Conservation (phyloP, 1,140 invertebrate genomes). For the Drosophila pseudoobscura region DNA sequence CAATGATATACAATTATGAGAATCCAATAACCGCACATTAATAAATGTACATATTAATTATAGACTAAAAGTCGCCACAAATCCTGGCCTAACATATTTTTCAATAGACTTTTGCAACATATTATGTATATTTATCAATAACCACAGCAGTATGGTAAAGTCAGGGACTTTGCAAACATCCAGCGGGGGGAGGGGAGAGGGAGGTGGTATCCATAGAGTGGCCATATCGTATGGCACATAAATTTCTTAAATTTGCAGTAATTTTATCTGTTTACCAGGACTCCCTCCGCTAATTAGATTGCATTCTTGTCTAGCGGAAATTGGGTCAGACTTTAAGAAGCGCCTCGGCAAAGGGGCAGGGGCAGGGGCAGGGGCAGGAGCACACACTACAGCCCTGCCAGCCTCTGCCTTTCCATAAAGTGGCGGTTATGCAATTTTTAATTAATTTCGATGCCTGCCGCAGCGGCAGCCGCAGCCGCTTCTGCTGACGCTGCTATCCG, state of each 20-base stretch:
- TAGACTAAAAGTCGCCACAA: constrained; percentile 1
- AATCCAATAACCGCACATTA: constrained; percentile 13
- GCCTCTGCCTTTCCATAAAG: constrained; percentile 28
- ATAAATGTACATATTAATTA: constrained; percentile 32
- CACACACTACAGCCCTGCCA: constrained; percentile 5
- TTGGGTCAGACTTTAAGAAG: constrained; percentile 39
- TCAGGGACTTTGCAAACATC: too few species aligned
- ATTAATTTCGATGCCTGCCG: constrained; percentile 56
- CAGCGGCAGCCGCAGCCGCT: background rate
- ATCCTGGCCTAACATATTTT: background rate
- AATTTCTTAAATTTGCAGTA: constrained; percentile 1
- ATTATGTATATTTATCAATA: too few species aligned
- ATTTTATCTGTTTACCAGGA: background rate
- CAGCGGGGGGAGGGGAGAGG: background rate
- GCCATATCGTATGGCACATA: background rate
- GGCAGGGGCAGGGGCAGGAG: background rate
- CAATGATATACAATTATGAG: constrained; percentile 19
- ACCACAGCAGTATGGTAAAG: too few species aligned
- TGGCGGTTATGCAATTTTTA: constrained; percentile 66
- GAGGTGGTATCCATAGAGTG: too few species aligned
- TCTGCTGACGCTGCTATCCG: constrained; percentile 28
- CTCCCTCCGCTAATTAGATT: constrained; percentile 41
- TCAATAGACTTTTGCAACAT: background rate
- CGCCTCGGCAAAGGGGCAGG: background rate
- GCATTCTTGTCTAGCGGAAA: constrained; percentile 20